phyloP scores from a whole-genome alignment of 1,140 invertebrate species.

The Marisa cornuarietis region DNA sequence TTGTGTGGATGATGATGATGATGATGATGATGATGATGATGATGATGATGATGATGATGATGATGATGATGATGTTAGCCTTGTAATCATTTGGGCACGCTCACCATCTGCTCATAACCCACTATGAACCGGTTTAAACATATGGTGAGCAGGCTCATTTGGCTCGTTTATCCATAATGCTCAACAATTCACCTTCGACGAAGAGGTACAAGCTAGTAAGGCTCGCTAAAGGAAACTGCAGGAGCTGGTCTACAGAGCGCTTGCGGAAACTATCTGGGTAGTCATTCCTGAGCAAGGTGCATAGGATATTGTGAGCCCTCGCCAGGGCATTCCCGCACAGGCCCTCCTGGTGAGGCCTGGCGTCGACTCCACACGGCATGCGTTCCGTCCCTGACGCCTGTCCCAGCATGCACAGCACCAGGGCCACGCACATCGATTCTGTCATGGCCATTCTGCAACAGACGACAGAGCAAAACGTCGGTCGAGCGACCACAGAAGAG shows the following conservation, averaged over 20 bases:
- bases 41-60: too few species aligned
- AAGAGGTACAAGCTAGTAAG: neutral
- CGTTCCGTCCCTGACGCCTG: neutral
- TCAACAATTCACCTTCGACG: neutral
- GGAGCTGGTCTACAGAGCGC: neutral
- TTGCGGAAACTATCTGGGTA: neutral
- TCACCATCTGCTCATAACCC: too few species aligned
- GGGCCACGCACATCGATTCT: neutral
- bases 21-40: too few species aligned
- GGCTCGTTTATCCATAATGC: neutral
- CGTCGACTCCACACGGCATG: slow-evolving; percentile 1
- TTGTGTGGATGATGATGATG: too few species aligned
- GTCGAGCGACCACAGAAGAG: too few species aligned
- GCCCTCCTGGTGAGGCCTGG: slow-evolving; percentile 1
- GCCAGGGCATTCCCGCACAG: neutral
- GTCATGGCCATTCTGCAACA: slow-evolving; percentile 5
- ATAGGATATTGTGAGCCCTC: neutral
- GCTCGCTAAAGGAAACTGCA: neutral
- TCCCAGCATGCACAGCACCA: slow-evolving; percentile 13
- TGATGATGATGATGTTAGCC: too few species aligned
- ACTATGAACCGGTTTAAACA: too few species aligned
- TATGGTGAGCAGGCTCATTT: too few species aligned
- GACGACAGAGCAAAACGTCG: neutral
- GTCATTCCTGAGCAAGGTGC: neutral
- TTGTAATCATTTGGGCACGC: too few species aligned